Evolutionary conservation across 2,113 vertebrate species (phyloP).

Genomic region (Ibidorhyncha struthersii): DNA sequence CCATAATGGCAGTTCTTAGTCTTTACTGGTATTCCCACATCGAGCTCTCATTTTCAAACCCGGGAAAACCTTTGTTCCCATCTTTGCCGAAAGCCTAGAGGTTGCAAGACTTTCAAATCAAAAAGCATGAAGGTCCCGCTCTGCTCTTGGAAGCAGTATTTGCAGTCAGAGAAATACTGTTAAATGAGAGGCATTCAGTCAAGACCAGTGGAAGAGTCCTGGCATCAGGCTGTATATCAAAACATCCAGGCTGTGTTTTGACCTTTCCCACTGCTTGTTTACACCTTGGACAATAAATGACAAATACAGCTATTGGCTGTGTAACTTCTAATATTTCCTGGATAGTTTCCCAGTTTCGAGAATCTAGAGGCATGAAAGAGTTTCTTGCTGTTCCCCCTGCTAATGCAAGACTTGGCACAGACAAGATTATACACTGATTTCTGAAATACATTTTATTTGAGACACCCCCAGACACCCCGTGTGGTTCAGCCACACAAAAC

Average conservation of each 20-base stretch:
- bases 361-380: not conserved
- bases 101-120: not conserved
- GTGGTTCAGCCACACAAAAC: not conserved
- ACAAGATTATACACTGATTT: not conserved
- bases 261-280: not conserved
- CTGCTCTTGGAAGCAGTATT: not conserved
- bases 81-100: not conserved
- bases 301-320: not conserved
- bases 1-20: not conserved
- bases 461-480: not conserved
- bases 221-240: not conserved
- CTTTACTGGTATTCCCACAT: not conserved
- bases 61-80: not conserved
- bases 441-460: not conserved
- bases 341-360: slow-evolving; percentile 4
- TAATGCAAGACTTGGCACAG: slow-evolving; percentile 54
- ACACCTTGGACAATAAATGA: not conserved
- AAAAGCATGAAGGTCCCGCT: not conserved
- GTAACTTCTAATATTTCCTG: slow-evolving; percentile 34
- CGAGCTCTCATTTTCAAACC: not conserved
- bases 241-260: not conserved
- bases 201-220: not conserved
- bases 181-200: not conserved
- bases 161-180: not conserved
- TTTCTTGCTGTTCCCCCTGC: not conserved